Conservation (phyloP, 2,797 vertebrate species). For the Cuniculus paca region DNA sequence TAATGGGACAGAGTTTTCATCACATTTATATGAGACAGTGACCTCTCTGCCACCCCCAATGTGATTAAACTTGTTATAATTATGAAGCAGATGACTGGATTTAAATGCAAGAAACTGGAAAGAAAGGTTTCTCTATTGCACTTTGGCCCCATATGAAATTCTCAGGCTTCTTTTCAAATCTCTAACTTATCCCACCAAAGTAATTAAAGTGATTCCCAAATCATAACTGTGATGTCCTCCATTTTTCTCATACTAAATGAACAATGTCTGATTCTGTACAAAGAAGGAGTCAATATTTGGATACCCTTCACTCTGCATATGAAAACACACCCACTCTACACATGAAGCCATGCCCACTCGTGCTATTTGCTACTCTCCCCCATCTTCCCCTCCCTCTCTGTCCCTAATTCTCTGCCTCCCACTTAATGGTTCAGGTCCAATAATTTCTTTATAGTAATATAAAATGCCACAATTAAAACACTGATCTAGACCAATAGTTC, state of each 20-base stretch:
- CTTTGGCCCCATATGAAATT: neutral
- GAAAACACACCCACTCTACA: neutral
- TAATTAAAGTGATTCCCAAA: neutral
- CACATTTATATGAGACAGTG: neutral
- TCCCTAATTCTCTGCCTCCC: no score
- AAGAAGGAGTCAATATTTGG: rapidly evolving
- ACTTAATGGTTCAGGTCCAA: neutral
- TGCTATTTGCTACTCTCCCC: neutral
- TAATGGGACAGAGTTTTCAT: neutral
- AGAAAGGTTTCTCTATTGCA: neutral
- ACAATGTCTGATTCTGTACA: neutral
- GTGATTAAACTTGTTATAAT: neutral
- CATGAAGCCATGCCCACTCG: neutral
- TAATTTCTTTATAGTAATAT: neutral
- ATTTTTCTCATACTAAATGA: neutral
- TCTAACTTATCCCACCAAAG: neutral
- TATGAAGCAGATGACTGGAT: neutral
- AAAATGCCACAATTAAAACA: neutral
- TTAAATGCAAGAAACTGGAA: neutral
- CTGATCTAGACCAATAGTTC: neutral
- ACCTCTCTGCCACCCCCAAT: neutral
- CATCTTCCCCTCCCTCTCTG: neutral
- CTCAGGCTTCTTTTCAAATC: neutral
- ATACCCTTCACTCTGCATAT: no score
- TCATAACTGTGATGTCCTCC: neutral